Conservation (phyloP, 2,888 invertebrate species). For the Dione juno region DNA sequence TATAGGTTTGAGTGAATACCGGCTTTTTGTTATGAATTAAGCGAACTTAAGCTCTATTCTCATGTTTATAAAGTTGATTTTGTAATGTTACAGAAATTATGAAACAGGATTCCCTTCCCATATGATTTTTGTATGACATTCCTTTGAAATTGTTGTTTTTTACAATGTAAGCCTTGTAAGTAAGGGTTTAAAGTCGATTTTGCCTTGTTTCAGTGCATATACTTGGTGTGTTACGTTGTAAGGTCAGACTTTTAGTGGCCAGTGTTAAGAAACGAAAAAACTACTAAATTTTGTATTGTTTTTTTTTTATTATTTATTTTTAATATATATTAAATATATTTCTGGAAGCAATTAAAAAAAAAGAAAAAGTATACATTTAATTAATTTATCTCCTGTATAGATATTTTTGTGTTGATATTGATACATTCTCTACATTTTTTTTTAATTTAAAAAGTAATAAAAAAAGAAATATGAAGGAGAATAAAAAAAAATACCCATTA, state of each 20-base stretch:
- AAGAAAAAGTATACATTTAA: not conserved
- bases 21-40: constrained; percentile 46
- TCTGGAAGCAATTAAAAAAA: no score
- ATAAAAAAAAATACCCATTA: no score
- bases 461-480: not conserved
- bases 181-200: constrained; percentile 45
- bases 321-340: constrained; percentile 4
- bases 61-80: constrained; percentile 33
- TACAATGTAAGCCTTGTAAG: constrained; percentile 46
- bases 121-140: constrained; percentile 80
- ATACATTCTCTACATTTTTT: not conserved
- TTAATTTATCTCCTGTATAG: not conserved
- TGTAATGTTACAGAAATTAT: constrained; percentile 45
- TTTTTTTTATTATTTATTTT: constrained; percentile 17
- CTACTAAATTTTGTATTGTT: constrained; percentile 49
- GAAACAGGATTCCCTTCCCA: constrained; percentile 77
- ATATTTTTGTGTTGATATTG: not conserved
- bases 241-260: constrained; percentile 62
- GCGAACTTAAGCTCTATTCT: constrained; percentile 38
- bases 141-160: constrained; percentile 51
- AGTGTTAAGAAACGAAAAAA: constrained; percentile 48
- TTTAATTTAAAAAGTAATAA: not conserved
- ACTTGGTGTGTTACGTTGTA: constrained; percentile 63
- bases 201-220: constrained; percentile 47
- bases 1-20: constrained; percentile 60